A percentile compares a stretch with the other conserved stretches of the same genome.
Evolutionary conservation across 2,797 vertebrate genomes (phyloP).

Genomic region (Paguma larvata): DNA sequence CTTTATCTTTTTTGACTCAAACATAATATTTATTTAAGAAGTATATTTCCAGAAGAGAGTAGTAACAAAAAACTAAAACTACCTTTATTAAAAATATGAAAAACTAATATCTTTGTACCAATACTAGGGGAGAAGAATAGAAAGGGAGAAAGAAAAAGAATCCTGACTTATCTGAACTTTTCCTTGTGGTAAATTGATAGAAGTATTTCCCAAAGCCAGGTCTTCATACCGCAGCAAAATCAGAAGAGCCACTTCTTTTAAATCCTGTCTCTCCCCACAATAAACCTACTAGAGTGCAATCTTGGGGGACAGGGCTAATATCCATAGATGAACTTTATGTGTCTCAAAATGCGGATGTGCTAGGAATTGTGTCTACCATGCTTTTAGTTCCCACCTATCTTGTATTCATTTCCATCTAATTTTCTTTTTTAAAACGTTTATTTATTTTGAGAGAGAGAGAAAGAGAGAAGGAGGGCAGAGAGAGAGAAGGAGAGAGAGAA

Average conservation of each 20-base stretch:
- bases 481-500: too few species aligned
- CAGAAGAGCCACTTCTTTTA: background rate
- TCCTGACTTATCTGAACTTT: background rate
- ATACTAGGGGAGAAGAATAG: background rate
- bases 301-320: background rate
- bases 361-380: background rate
- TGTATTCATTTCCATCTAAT: background rate
- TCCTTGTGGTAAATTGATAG: background rate
- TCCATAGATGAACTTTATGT: background rate
- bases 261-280: background rate
- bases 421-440: background rate
- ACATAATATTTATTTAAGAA: background rate
- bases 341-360: background rate
- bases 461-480: too few species aligned
- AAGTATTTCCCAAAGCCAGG: background rate
- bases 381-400: background rate
- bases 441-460: too few species aligned
- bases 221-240: background rate
- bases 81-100: constrained; percentile 46
- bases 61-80: background rate
- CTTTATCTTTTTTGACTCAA: background rate
- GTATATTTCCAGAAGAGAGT: background rate
- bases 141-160: constrained; percentile 5
- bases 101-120: background rate
- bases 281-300: background rate